phyloP scores from a whole-genome alignment of 2,797 vertebrate species.

The Menidia menidia region DNA sequence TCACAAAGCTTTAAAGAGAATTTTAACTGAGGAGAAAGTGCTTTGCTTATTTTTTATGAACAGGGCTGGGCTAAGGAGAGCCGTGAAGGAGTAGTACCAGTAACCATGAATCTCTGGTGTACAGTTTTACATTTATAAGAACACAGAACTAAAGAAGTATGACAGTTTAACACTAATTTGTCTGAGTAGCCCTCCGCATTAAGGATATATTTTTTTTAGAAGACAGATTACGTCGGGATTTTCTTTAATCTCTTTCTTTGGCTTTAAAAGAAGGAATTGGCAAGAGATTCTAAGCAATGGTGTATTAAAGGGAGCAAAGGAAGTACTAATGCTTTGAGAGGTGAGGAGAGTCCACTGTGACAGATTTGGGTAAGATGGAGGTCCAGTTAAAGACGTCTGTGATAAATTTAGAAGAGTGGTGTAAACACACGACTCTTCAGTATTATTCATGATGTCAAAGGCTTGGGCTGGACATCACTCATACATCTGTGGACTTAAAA shows the following conservation, averaged over 20 bases:
- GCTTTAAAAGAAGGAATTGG: slow-evolving; percentile 17
- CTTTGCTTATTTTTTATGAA: slow-evolving; percentile 20
- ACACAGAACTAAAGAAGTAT: not conserved
- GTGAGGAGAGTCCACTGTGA: slow-evolving; percentile 7
- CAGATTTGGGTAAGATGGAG: slow-evolving; percentile 28
- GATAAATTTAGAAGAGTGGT: slow-evolving; percentile 27
- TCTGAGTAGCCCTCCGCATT: not conserved
- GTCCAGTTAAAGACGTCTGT: slow-evolving; percentile 17
- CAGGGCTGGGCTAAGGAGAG: slow-evolving; percentile 18
- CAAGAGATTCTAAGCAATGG: not conserved
- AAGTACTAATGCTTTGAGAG: slow-evolving; percentile 11
- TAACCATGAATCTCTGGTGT: not conserved
- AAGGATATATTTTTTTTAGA: slow-evolving; percentile 5
- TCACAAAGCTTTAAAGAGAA: slow-evolving; percentile 1
- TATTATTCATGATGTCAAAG: slow-evolving; percentile 8
- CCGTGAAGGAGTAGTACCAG: not conserved
- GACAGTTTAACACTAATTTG: not conserved
- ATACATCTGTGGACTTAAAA: slow-evolving; percentile 16
- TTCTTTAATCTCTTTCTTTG: slow-evolving; percentile 2
- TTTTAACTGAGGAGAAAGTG: slow-evolving; percentile 30
- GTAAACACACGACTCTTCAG: slow-evolving; percentile 17
- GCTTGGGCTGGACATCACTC: not conserved
- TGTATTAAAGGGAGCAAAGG: slow-evolving; percentile 8
- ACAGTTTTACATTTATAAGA: not conserved
- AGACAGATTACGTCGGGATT: not conserved